A percentile compares a stretch with the other conserved stretches of the same genome.
Conservation (phyloP, 2,888 invertebrate genomes). For the Phyto melanocephala region DNA sequence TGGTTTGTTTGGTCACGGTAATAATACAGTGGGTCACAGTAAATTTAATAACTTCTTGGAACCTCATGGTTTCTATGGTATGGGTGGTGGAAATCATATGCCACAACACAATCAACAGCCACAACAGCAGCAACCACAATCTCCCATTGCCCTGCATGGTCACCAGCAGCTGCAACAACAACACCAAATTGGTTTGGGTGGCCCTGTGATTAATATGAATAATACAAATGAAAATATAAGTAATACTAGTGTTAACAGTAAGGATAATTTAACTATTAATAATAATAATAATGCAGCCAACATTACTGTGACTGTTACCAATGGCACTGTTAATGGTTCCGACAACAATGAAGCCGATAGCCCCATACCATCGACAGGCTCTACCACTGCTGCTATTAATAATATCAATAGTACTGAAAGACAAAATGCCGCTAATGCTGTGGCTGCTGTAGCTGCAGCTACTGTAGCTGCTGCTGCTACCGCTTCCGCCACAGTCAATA, state of each 20-base stretch:
- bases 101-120: slow-evolving; percentile 42
- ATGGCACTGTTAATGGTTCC: slow-evolving; percentile 58
- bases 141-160: slow-evolving; percentile 51
- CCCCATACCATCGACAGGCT: slow-evolving; percentile 30
- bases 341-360: slow-evolving; percentile 39
- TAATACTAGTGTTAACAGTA: slow-evolving; percentile 58
- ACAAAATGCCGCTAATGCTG: slow-evolving; percentile 65
- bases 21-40: slow-evolving; percentile 66
- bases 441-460: slow-evolving; percentile 58
- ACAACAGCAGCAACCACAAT: slow-evolving; percentile 62
- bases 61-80: slow-evolving; percentile 75
- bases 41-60: slow-evolving; percentile 77
- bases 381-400: slow-evolving; percentile 4
- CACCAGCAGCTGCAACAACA: slow-evolving; percentile 58
- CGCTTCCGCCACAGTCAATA: slow-evolving; percentile 66
- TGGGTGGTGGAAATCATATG: slow-evolving; percentile 67
- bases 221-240: slow-evolving; percentile 64
- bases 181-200: slow-evolving; percentile 1
- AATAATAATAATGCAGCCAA: slow-evolving; percentile 65
- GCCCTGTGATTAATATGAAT: slow-evolving; percentile 53
- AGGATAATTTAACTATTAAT: slow-evolving; percentile 61
- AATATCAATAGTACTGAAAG: slow-evolving; percentile 59
- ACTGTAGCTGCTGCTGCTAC: slow-evolving; percentile 55
- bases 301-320: slow-evolving; percentile 68
- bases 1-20: slow-evolving; percentile 60